A percentile compares a stretch with the other conserved stretches of the same genome.
Evolutionary conservation across 2,113 vertebrate species (phyloP).

Genomic region (Lophotis ruficrista): DNA sequence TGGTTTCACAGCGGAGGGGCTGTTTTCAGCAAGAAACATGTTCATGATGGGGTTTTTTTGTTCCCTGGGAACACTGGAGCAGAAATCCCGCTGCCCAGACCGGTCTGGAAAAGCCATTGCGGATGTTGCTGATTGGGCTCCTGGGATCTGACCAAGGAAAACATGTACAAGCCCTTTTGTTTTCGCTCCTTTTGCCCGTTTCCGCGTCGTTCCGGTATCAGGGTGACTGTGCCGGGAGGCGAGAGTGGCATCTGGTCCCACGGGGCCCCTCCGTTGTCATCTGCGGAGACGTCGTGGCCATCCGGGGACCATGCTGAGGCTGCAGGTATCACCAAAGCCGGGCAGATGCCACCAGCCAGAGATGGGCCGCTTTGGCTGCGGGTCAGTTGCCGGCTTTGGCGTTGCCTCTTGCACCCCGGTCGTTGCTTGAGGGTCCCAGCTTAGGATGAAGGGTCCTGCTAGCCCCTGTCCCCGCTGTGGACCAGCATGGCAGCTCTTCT

Average conservation of each 20-base stretch:
- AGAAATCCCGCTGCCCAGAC: background rate
- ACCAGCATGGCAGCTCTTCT: rapidly evolving
- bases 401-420: rapidly evolving
- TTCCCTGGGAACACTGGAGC: slow-evolving; percentile 30
- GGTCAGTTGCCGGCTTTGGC: background rate
- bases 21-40: background rate
- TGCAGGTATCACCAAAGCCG: background rate
- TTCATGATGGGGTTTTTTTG: background rate
- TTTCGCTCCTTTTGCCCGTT: background rate
- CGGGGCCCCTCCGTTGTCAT: rapidly evolving
- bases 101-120: slow-evolving; percentile 16
- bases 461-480: background rate
- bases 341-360: background rate
- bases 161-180: background rate
- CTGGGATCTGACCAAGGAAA: slow-evolving; percentile 15
- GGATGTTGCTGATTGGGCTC: slow-evolving; percentile 8
- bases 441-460: background rate
- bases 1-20: background rate
- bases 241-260: background rate
- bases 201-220: background rate
- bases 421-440: too few species aligned
- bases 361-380: too few species aligned
- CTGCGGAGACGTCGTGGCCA: background rate
- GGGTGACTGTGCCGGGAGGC: background rate
- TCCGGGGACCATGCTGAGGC: rapidly evolving